A percentile compares a stretch with the other conserved stretches of the same genome.
Conservation (phyloP, 2,797 vertebrate genomes). For the Borostomias antarcticus region DNA sequence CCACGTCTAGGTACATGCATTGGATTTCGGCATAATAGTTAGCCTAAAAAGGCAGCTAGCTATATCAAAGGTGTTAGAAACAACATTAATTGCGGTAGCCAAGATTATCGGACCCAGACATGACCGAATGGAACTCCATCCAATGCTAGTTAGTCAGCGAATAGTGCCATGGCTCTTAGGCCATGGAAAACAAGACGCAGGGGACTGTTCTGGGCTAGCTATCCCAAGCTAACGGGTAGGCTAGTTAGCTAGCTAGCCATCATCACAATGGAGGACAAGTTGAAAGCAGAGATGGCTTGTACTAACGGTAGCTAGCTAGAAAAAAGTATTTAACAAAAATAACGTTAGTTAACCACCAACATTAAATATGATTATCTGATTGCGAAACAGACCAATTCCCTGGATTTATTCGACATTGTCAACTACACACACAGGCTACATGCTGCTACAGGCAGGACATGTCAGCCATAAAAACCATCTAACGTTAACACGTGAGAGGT, state of each 20-base stretch:
- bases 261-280: background rate
- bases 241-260: background rate
- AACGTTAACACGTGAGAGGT: conserved; percentile 29
- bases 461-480: conserved; percentile 6
- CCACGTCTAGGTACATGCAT: background rate
- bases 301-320: background rate
- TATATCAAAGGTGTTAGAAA: too few species aligned
- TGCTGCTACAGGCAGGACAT: background rate
- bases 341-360: background rate
- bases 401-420: background rate
- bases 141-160: too few species aligned
- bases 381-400: too few species aligned
- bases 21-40: background rate
- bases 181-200: background rate
- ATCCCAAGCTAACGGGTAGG: background rate
- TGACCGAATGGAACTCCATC: too few species aligned
- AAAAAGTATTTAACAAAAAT: background rate
- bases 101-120: too few species aligned
- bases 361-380: background rate
- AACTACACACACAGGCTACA: background rate
- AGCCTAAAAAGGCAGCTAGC: background rate
- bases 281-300: background rate
- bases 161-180: too few species aligned
- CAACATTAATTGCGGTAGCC: background rate
- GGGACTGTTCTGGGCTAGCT: background rate